Conservation (phyloP, 2,113 vertebrate genomes). For the Python bivittatus region DNA sequence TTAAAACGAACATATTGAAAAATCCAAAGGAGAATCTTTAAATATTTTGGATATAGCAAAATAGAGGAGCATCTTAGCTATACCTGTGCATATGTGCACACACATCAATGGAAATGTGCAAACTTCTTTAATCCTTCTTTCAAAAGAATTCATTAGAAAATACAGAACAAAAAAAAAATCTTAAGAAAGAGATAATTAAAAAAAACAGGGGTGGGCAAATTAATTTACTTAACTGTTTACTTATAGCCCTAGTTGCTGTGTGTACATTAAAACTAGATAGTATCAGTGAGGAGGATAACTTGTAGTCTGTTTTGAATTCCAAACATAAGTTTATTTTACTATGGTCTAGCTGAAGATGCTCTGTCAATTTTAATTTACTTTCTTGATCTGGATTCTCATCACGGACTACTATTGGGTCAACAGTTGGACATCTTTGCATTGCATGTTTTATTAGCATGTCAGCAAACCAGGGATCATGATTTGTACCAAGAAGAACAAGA, state of each 20-base stretch:
- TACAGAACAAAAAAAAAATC: conserved; percentile 44
- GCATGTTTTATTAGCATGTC: neutral
- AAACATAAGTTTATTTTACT: neutral
- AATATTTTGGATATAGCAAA: conserved; percentile 55
- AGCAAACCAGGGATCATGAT: neutral
- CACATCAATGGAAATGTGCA: conserved; percentile 25
- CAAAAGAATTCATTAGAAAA: conserved; percentile 48
- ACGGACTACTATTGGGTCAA: neutral
- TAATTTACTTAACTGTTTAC: too few species aligned
- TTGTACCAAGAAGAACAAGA: neutral
- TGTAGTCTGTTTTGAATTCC: neutral
- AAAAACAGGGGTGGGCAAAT: neutral
- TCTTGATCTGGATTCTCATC: neutral
- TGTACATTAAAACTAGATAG: too few species aligned
- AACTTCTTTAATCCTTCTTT: conserved; percentile 49
- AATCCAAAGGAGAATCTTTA: conserved; percentile 59
- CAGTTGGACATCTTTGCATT: neutral
- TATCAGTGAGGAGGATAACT: too few species aligned
- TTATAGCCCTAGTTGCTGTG: too few species aligned
- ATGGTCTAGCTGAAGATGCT: neutral
- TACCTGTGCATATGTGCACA: neutral
- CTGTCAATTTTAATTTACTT: neutral
- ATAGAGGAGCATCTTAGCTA: conserved; percentile 5
- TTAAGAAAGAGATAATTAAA: conserved; percentile 18
- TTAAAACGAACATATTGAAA: conserved; percentile 63